phyloP scores from a whole-genome alignment of 2,113 vertebrate species.

The Platysternon megacephalum region DNA sequence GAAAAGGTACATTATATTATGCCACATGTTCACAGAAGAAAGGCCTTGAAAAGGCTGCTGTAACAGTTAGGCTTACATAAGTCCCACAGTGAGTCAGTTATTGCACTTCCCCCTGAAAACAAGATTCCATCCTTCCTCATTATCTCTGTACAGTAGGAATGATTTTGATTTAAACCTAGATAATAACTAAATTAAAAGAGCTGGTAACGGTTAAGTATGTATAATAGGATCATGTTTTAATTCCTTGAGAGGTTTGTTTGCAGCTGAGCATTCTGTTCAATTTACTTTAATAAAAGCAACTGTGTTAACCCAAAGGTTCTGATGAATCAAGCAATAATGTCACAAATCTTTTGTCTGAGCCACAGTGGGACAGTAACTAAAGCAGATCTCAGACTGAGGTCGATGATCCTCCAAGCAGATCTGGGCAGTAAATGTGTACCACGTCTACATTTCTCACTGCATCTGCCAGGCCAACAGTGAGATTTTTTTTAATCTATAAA shows the following conservation, averaged over 20 bases:
- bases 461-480: background rate
- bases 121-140: background rate
- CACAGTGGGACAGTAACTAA: background rate
- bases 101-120: background rate
- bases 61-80: background rate
- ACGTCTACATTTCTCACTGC: background rate
- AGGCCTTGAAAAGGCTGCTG: background rate
- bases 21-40: background rate
- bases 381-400: background rate
- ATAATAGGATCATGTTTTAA: conserved; percentile 34
- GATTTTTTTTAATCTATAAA: background rate
- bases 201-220: background rate
- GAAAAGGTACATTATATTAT: background rate
- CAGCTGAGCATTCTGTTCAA: background rate
- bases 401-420: rapidly evolving
- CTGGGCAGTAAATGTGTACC: background rate
- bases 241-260: background rate
- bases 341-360: background rate
- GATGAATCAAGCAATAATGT: background rate
- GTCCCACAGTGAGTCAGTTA: background rate
- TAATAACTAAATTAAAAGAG: conserved; percentile 24
- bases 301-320: background rate
- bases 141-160: background rate
- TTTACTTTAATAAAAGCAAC: background rate
- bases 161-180: conserved; percentile 1